phyloP scores from a whole-genome alignment of 2,113 vertebrate species.

The Steatornis caripensis region DNA sequence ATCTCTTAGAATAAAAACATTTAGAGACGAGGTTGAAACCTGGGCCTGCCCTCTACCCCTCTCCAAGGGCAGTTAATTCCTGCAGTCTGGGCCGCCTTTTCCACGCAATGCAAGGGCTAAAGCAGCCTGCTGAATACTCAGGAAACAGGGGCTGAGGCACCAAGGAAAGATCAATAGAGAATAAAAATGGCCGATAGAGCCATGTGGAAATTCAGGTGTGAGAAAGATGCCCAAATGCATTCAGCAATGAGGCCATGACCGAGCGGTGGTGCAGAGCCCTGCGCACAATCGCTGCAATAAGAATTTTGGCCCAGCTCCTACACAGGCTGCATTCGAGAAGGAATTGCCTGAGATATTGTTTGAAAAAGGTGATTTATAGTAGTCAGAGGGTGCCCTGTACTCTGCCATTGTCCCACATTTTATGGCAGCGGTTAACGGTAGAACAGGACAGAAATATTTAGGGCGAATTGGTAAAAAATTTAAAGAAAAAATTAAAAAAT shows the following conservation, averaged over 20 bases:
- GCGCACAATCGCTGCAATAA: not conserved
- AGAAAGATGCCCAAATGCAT: not conserved
- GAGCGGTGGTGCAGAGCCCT: not conserved
- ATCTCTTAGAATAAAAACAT: not conserved
- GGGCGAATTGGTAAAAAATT: not conserved
- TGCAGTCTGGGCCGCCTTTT: not conserved
- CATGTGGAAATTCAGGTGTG: not conserved
- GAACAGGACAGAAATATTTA: not conserved
- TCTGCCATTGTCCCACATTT: not conserved
- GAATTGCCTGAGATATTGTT: not conserved
- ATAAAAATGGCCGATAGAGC: not conserved
- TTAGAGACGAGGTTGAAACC: not conserved
- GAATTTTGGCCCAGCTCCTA: not conserved
- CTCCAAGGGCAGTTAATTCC: not conserved
- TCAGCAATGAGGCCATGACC: rapidly evolving
- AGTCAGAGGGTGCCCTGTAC: not conserved
- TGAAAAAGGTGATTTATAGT: not conserved
- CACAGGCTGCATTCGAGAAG: not conserved
- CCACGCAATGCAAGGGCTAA: not conserved
- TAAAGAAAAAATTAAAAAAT: not conserved
- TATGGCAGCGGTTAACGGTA: not conserved
- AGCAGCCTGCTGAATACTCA: not conserved
- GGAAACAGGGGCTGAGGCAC: not conserved
- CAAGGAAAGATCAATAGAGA: rapidly evolving
- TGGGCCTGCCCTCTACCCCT: not conserved